Evolutionary conservation across 1,140 invertebrate genomes (phyloP), one percentile per base, ranked within the genome.

Genomic region (Caenorhabditis latens): DNA sequence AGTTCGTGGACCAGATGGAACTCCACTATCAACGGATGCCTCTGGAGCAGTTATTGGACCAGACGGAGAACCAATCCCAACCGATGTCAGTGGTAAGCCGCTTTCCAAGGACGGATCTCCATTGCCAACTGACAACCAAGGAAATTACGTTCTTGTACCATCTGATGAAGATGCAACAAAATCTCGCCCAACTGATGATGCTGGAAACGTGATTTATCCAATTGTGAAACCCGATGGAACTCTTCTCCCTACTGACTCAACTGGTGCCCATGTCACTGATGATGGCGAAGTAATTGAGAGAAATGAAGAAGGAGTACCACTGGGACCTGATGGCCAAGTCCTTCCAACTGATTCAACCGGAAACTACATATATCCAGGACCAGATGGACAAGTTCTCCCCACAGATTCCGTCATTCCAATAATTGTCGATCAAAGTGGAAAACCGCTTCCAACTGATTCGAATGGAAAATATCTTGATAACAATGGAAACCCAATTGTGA

Each of bases 81-180:
- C 32, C 2, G 32, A 32, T 32, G 32, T 2, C 32, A 32, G 32
- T 32, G 32, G 32, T 32, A 32, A 32, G 2, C 32, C 32, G 2
- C 32, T 32, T 2, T 32, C 32, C 32, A 32, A 32, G 2, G 32
- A 32, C 2, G 89, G 89, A 67, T 50, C 61, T 5, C 83, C 83
- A 32, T 48, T 90, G 13, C 87, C 89, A n/a, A 90, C 89, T 24
- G 89, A 90, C 75, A 13, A 16, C 19, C n/a, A 46, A 71, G 63
- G 89, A 83, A 43, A 79, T 46, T 79, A 53, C 43, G 40, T 75
- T 84, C 11, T 75, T 48, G 42, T 75, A 7, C 43, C 67, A 46
- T n/a, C 43, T 4, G 67, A 48, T 9, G 67, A 75, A 58, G 63
- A 21, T n/a, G n/a, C n/a, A 48, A 50, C 43, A 48, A 55, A 19